Evolutionary conservation across 2,797 vertebrate species (phyloP).

Genomic region (Coluber constrictor): DNA sequence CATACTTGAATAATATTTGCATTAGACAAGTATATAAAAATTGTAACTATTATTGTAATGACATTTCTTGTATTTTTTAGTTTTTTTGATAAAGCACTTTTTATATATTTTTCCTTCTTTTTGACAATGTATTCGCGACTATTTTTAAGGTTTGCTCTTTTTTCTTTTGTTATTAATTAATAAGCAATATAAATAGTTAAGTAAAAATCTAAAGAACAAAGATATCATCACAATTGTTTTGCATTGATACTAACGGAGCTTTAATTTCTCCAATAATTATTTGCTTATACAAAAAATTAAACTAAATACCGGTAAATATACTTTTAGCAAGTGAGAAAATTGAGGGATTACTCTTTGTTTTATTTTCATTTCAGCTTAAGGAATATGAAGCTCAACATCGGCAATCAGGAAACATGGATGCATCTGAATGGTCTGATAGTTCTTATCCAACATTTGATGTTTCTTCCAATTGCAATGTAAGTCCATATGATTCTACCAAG

Average conservation of each 20-base stretch:
- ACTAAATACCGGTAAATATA: neutral
- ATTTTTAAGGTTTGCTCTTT: neutral
- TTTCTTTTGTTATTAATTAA: neutral
- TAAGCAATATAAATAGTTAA: neutral
- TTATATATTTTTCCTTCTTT: neutral
- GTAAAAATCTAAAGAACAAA: neutral
- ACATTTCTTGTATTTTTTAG: neutral
- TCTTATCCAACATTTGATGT: slow-evolving; percentile 84
- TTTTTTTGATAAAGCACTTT: neutral
- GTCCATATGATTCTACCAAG: slow-evolving; percentile 59
- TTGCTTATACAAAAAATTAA: neutral
- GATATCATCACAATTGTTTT: neutral
- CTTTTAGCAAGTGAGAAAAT: slow-evolving; percentile 27
- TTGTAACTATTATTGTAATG: neutral
- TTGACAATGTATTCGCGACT: neutral
- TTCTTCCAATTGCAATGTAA: slow-evolving; percentile 94
- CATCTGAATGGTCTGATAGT: slow-evolving; percentile 87
- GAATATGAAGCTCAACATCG: slow-evolving; percentile 95
- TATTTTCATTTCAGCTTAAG: slow-evolving; percentile 89
- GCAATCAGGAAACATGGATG: slow-evolving; percentile 77
- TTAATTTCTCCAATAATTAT: neutral
- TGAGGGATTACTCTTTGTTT: neutral
- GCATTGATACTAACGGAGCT: neutral
- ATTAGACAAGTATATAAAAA: neutral
- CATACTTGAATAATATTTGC: neutral